Base-by-base conservation (phyloP, 1,140 invertebrate species). In the Halictus rubicundus region DNA sequence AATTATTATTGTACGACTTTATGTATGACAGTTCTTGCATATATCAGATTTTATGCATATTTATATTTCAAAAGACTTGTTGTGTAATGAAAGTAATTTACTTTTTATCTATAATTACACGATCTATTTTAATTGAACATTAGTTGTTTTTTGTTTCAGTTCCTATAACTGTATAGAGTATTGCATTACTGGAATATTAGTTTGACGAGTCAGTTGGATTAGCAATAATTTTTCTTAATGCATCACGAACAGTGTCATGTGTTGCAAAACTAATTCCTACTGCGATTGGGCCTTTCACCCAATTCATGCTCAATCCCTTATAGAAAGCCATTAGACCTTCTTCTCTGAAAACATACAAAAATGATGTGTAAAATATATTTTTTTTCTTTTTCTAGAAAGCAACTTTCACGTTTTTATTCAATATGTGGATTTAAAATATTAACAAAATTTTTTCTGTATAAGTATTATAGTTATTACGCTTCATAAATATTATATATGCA, bases 271-370 rank as follows among this genome's bases (percentile, higher is more conserved):
- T 99, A 81, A 99, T 98, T 59, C 99, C 98, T n/a, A 99, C 98
- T 4, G 98, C 97, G 63, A 99, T 97, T 0, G 99, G 99, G 8
- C 99, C 99, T 93, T 99, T 99, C 4, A 99, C 96, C 98, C 98
- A 99, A 94, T 99, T 99, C 97, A 99, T 98, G 85, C 97, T 98
- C 0, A 99, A 94, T 0, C 99, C 99, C 94, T 99, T 99, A 94
- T 98, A 99, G 88, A 99, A 96, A 0, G 98, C 99, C 90, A 95
- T 95, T 27, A 98, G 91, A 37, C 99, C 98, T 94, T 99, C 98
- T 84, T 96, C 95, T 72, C 96, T 97, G 93, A 85, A 88, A 65
- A 66, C 57, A 70, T 60, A 74, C 27, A 73, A 68, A 74, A 65
- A 32, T 46, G 27, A 32, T 32, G 9, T 59, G 68, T 61, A 42